Conservation (phyloP, 2,797 vertebrate genomes). For the Percopsis omiscomaycus region DNA sequence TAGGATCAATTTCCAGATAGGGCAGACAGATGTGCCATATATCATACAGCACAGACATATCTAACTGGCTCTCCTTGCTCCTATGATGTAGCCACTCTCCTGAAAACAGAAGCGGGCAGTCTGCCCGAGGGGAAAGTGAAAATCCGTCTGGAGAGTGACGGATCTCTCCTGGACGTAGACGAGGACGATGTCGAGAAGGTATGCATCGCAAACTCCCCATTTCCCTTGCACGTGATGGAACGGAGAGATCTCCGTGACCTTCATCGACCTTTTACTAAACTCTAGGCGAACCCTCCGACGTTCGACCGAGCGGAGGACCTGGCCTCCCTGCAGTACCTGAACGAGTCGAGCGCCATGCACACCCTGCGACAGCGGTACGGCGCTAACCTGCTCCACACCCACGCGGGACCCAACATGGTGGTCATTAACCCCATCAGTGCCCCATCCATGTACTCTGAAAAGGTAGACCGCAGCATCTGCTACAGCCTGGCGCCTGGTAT, state of each 20-base stretch:
- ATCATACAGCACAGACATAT: neutral
- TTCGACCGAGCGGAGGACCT: constrained; percentile 92
- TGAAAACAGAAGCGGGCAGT: constrained; percentile 81
- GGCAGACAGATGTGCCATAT: neutral
- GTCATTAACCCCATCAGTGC: constrained; percentile 92
- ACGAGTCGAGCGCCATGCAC: constrained; percentile 93
- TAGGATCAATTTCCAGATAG: too few relatives aligned
- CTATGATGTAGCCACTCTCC: constrained; percentile 80
- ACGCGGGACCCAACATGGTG: constrained; percentile 89
- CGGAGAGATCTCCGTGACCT: constrained; percentile 11
- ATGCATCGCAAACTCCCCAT: constrained; percentile 35
- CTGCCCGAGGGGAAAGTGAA: constrained; percentile 93
- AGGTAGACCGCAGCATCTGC: constrained; percentile 75
- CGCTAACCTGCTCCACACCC: constrained; percentile 90
- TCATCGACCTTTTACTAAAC: constrained; percentile 57
- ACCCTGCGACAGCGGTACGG: constrained; percentile 91
- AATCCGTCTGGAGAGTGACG: constrained; percentile 91
- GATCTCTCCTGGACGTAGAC: constrained; percentile 91
- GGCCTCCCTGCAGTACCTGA: constrained; percentile 92
- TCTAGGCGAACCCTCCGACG: constrained; percentile 88
- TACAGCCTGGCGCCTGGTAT: constrained; percentile 1
- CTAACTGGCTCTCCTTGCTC: constrained; percentile 34
- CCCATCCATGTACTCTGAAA: constrained; percentile 96
- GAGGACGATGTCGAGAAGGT: constrained; percentile 98
- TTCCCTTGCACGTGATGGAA: constrained; percentile 44